Base-by-base conservation (phyloP, 1,140 invertebrate species). In the Brachionus sp. region DNA sequence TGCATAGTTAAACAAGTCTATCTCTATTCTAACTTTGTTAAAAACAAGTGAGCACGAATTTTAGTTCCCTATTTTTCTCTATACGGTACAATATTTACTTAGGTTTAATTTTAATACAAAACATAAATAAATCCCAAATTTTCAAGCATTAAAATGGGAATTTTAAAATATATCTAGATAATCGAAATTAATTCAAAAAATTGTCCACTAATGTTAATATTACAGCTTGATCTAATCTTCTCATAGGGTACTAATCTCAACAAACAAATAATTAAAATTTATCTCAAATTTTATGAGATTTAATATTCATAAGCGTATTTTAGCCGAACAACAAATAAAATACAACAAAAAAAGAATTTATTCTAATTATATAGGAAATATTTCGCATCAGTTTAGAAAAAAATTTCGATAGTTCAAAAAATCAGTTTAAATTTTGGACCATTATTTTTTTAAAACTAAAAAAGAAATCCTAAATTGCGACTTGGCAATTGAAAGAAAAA, bases 191-290 rank as follows among this genome's bases (percentile, higher is more conserved):
- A 57, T 57, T 57, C 50, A 57, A 57, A 57, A 57, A 19, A 23
- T 57, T 57, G 50, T 57, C 50, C 50, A 57, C 50, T 57, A 57
- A 57, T 57, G 50, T 57, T 57, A 57, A 57, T 57, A 57, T 57
- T 57, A 57, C 50, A 57, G 50, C 50, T 57, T 57, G 50, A 57
- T 57, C 50, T 57, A 57, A 57, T 57, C 50, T 57, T 57, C 50
- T 57, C 50, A 57, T 25, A 57, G 50, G 50, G 50, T 16, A 57
- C 19, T 57, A 57, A 57, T 57, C 50, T 57, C 50, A 57, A 57
- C 50, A 57, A 57, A 57, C 19, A 57, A 57, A 57, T 57, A 57
- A 57, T 57, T 57, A 57, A 57, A 57, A 57, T 57, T 57, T 57
- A 57, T 57, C 50, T 57, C 50, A 57, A 57, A 57, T 57, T 57